These are phyloP conservation scores for Tretioscincus oriximinensis DNA, from an alignment of 2,113 vertebrate species.

Conservation along the genomic window DNA sequence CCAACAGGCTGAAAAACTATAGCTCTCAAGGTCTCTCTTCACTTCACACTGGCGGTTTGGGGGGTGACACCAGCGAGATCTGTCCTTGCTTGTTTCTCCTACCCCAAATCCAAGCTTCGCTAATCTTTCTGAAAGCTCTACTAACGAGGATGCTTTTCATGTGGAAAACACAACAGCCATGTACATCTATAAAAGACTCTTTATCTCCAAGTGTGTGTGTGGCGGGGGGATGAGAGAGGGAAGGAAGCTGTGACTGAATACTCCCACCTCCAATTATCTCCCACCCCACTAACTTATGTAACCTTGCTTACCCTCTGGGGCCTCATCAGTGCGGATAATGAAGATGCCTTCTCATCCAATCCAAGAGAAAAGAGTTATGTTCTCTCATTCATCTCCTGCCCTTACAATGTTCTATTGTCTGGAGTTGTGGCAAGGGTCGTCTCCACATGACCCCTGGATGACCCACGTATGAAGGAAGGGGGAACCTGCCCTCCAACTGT, in stretches of 20 bases:
- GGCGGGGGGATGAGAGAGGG: not conserved
- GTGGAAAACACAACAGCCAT: slow-evolving; percentile 12
- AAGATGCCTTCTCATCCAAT: not conserved
- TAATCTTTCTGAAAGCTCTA: slow-evolving; percentile 17
- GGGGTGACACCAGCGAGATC: not conserved
- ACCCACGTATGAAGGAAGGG: not conserved
- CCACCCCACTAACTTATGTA: slow-evolving; percentile 46
- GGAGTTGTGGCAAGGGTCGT: not conserved
- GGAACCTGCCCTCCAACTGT: not conserved
- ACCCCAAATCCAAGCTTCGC: not conserved
- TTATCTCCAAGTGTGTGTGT: slow-evolving; percentile 5
- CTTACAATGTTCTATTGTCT: slow-evolving; percentile 54
- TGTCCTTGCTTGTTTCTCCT: slow-evolving; percentile 13
- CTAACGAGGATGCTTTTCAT: slow-evolving; percentile 12
- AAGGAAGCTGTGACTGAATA: not conserved
- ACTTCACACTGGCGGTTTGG: not conserved
- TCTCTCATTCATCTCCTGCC: not conserved
- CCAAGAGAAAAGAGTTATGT: slow-evolving; percentile 11
- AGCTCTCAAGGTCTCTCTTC: not conserved
- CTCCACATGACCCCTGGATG: not conserved
- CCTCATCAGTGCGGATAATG: slow-evolving; percentile 10
- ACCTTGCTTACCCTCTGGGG: slow-evolving; percentile 38
- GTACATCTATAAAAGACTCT: slow-evolving; percentile 21
- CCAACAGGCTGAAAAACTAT: not conserved
- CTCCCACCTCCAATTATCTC: not conserved